Base-by-base conservation (phyloP, 2,797 vertebrate species). In the Enteromius trimaculatus region DNA sequence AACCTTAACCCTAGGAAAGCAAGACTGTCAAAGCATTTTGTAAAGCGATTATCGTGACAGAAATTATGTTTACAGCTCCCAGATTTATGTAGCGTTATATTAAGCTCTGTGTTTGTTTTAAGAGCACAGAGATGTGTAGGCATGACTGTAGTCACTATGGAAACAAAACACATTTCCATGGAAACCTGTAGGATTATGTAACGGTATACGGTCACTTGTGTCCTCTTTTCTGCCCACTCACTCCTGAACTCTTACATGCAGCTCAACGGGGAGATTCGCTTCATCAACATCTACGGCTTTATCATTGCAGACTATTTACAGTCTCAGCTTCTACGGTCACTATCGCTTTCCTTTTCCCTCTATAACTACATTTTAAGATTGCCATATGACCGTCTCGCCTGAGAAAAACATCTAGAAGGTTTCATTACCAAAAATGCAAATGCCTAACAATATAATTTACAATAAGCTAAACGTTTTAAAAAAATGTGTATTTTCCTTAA, bases 151-250 rank as follows among this genome's bases (percentile, higher is more conserved):
- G 85, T 94, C 74, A 0, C 93, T 77, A 94, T 94, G 90, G 94
- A 91, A 93, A 95, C 92, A 84, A 85, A 91, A 88, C 55, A 75
- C 84, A 90, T 94, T 84, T 72, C 92, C 92, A 93, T 93, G 91
- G 94, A 92, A 93, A 95, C 93, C 69, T 47, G 64, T 55, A 77
- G 83, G 88, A 86, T 93, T 93, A 92, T 88, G 89, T 89, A 94
- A 95, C 85, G 86, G 89, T 80, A 87, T 86, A 81, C 65, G 88
- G 85, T 82, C 31, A 80, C 74, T 83, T 71, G 64, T 66, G 79
- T 78, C 34, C 55, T 34, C 37, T 62, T 70, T 34, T 44, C 65
- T 49, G 79, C 79, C 69, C 72, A 55, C 53, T 55, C 49, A 53
- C 5, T 37, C 39, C 37, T 65, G 60, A 70, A 44, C 6, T 42